Base-by-base conservation (phyloP, 2,113 vertebrate species). In the Neogale vison region DNA sequence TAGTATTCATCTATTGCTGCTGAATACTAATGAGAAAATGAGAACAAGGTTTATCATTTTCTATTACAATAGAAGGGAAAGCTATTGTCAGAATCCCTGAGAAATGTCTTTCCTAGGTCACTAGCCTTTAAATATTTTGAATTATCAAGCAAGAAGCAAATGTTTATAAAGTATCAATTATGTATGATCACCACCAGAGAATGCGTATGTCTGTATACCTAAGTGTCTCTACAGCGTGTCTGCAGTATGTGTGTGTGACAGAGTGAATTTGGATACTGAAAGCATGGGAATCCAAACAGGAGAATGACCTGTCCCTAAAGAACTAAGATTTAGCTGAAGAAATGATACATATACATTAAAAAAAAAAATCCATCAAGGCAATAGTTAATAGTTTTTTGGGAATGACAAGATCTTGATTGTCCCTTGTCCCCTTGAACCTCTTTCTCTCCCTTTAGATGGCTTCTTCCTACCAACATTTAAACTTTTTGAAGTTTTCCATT, bases 1-100 rank as follows among this genome's bases (percentile, higher is more conserved):
- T 98, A 98, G 92, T 86, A 97, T 96, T 97, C 97, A 93, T 96
- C 96, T 97, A 97, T 92, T 98, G 95, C 95, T 97, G 31, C 20
- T 94, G 97, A 98, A 98, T 98, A 96, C 93, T 97, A 98, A 98
- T 97, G 95, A 97, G 95, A 95, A 79, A 63, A 97, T 79, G 91
- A 91, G 96, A 97, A 88, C 97, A 81, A 61, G 63, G 81, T 31
- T 96, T 98, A 95, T 98, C 36, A 88, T 74, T 89, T 96, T 96
- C 97, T 97, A 69, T 83, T 98, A 96, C 23, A 55, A 77, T 52
- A 96, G 92, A 90, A 98, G 57, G 71, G 42, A 83, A 76, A 89
- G 55, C 55, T 61, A 45, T 50, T 72, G 84, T 57, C 29, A 82
- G 47, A 85, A 34, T 74, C 34, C 11, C 87, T 88, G 59, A 93